Percentiles rank a stretch among this genome's conserved stretches.
These are phyloP conservation scores for Tyria jacobaeae DNA, from an alignment of 2,888 invertebrate species.

Conservation along the genomic window DNA sequence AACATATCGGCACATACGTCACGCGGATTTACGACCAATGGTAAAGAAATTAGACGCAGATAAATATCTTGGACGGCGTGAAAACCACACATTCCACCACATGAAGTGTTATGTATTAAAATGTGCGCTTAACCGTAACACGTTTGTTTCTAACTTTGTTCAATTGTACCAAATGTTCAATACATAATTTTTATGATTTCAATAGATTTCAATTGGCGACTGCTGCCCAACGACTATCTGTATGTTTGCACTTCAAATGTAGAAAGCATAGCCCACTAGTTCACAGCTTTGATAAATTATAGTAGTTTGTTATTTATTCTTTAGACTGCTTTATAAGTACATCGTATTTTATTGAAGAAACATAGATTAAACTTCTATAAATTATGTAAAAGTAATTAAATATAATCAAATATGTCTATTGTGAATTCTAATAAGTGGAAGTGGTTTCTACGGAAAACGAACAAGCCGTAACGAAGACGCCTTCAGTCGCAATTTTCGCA, in stretches of 20 bases:
- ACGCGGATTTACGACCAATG: constrained; percentile 35
- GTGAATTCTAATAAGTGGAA: too few species aligned
- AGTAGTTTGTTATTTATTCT: too few species aligned
- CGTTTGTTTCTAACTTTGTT: constrained; percentile 10
- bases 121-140: constrained; percentile 19
- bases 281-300: too few species aligned
- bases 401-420: too few species aligned
- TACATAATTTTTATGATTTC: constrained; percentile 9
- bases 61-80: constrained; percentile 42
- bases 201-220: not conserved
- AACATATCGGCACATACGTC: constrained; percentile 25
- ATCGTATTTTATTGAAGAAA: too few species aligned
- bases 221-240: not conserved
- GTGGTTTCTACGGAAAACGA: too few species aligned
- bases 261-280: not conserved
- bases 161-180: constrained; percentile 6
- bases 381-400: too few species aligned
- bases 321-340: too few species aligned
- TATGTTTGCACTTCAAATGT: not conserved
- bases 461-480: too few species aligned
- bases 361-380: too few species aligned
- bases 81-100: constrained; percentile 26
- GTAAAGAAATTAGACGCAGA: constrained; percentile 47
- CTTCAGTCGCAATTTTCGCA: too few species aligned
- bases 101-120: constrained; percentile 37